These are phyloP conservation scores for Diplolepis rosae DNA, from an alignment of 2,888 invertebrate species.

Conservation along the genomic window DNA sequence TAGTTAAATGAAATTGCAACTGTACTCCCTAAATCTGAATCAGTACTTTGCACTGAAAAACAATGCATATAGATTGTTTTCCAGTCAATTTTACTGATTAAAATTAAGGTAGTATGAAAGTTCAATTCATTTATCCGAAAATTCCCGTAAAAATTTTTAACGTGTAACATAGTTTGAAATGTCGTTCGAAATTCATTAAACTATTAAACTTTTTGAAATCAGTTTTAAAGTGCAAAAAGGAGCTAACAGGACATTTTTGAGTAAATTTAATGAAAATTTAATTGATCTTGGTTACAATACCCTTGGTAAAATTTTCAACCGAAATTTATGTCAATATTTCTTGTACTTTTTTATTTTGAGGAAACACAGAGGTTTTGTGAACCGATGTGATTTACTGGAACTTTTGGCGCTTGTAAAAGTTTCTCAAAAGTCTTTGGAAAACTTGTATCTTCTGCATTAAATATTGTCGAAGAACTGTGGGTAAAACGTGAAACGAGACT, in stretches of 20 bases:
- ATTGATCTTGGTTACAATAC: neutral
- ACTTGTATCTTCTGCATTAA: conserved; percentile 20
- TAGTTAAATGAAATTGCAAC: too few relatives aligned
- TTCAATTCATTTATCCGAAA: too few relatives aligned
- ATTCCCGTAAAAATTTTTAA: too few relatives aligned
- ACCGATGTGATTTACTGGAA: neutral
- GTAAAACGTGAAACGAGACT: conserved; percentile 24
- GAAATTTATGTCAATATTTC: neutral
- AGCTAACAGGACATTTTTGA: neutral
- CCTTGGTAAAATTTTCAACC: conserved; percentile 3
- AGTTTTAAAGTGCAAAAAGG: conserved; percentile 3
- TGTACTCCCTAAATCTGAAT: too few relatives aligned
- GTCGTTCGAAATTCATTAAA: neutral
- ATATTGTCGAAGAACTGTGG: neutral
- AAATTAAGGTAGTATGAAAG: too few relatives aligned
- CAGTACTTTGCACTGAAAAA: too few relatives aligned
- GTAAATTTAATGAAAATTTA: conserved; percentile 4
- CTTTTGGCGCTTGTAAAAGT: conserved; percentile 2
- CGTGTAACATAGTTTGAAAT: too few relatives aligned
- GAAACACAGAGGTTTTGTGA: neutral
- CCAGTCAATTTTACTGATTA: too few relatives aligned
- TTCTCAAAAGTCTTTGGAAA: conserved; percentile 13
- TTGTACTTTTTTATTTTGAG: neutral
- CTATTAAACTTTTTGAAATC: neutral
- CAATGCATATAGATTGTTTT: too few relatives aligned